Base-by-base conservation (phyloP, 2,113 vertebrate species). In the Sprattus sprattus region DNA sequence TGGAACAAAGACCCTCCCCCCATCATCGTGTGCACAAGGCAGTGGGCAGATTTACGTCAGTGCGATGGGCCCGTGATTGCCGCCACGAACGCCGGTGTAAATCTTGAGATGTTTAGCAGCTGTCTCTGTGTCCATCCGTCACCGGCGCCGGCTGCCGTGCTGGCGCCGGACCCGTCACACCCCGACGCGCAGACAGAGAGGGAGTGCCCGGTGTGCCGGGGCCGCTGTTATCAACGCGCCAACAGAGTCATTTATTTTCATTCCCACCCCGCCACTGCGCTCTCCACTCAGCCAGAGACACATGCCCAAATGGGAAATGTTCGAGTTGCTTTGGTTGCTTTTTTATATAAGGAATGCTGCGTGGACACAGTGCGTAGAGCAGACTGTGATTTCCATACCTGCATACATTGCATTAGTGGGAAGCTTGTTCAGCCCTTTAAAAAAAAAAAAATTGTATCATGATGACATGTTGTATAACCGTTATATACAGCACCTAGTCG, bases 101-200 rank as follows among this genome's bases (percentile, higher is more conserved):
- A 93, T 92, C 91, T 88, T 81, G 90, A 87, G 91, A 93, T 92
- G 93, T 94, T 93, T 91, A 93, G 90, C 94, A 91, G 92, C 93
- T 91, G 93, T 90, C 92, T 89, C 87, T 67, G 88, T 82, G 88
- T 92, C 92, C 91, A 93, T 95, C 93, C 91, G 90, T 95, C 94
- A 94, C 86, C 8, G 20, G 39, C 10, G 0, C n/a, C 81, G 25
- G 90, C 85, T 84, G 90, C 85, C 71, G 84, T 44, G 88, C 86
- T 80, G 84, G 81, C 89, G 86, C 89, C 25, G 13, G 83, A 64
- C 87, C 88, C 91, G 92, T 93, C 90, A 92, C 93, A 91, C 91
- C 89, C 50, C 90, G 88, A 88, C 88, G 89, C 89, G 87, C 90
- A 86, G 60, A 90, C 83, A 60, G 78, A 44, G 81, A 83, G 78